A percentile compares a stretch with the other conserved stretches of the same genome.
phyloP scores from a whole-genome alignment of 2,113 vertebrate species.

The Maylandia zebra region DNA sequence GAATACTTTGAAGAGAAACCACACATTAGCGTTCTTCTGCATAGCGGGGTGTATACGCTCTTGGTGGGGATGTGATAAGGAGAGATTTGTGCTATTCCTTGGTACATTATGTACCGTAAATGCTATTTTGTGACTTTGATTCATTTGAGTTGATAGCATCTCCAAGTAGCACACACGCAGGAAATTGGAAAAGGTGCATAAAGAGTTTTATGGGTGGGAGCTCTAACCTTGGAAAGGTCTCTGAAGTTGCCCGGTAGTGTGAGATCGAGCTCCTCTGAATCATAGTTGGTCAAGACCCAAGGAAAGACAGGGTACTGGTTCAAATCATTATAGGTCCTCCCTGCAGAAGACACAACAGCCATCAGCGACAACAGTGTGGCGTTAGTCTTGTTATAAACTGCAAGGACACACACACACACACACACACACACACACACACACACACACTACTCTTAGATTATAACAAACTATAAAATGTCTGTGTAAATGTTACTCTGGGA shows the following conservation, averaged over 20 bases:
- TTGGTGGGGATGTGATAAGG: background rate
- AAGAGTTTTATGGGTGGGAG: background rate
- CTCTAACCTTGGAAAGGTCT: constrained; percentile 92
- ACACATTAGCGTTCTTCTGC: background rate
- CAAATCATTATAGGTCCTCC: constrained; percentile 94
- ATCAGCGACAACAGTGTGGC: background rate
- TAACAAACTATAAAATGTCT: background rate
- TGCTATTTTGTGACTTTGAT: background rate
- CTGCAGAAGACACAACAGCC: constrained; percentile 54
- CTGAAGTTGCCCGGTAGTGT: constrained; percentile 97
- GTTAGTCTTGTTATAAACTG: background rate
- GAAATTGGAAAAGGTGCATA: background rate
- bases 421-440: background rate
- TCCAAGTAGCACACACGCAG: background rate
- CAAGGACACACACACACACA: background rate
- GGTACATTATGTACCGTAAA: background rate
- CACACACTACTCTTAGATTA: background rate
- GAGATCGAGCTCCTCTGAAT: constrained; percentile 94
- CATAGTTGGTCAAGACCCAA: constrained; percentile 98
- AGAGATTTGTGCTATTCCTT: background rate
- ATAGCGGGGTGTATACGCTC: background rate
- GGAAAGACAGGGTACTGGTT: constrained; percentile 98
- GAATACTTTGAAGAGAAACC: background rate
- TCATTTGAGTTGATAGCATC: background rate
- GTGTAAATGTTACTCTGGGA: background rate